phyloP scores from a whole-genome alignment of 30 jellyfish, hydroid and myxozoan genomes.

The Aurelia coerulea region DNA sequence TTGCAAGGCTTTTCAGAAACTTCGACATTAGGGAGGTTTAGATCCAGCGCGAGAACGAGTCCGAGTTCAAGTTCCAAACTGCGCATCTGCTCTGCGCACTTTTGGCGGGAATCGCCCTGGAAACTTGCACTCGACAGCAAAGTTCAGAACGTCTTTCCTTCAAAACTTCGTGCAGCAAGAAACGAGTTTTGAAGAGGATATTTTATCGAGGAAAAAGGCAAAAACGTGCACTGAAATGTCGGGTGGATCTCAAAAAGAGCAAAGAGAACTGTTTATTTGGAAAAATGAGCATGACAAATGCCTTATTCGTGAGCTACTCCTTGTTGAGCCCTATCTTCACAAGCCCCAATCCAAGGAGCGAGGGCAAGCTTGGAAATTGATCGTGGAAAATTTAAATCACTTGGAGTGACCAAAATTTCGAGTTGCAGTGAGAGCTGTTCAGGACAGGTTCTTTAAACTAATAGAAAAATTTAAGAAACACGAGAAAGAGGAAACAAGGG shows the following conservation, averaged over 20 bases:
- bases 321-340: slow-evolving; percentile 54
- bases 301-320: slow-evolving; percentile 52
- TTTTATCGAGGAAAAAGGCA: too few relatives aligned
- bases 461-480: slow-evolving; percentile 25
- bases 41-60: too few relatives aligned
- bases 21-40: too few relatives aligned
- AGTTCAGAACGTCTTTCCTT: too few relatives aligned
- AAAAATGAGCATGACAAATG: slow-evolving; percentile 35
- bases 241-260: background rate
- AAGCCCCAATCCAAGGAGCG: slow-evolving; percentile 70
- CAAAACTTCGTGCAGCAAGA: too few relatives aligned
- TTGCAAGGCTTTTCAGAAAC: too few relatives aligned
- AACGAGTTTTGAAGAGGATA: too few relatives aligned
- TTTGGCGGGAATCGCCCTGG: too few relatives aligned
- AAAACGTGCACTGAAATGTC: slow-evolving; percentile 19
- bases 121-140: too few relatives aligned
- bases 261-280: slow-evolving; percentile 73
- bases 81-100: too few relatives aligned
- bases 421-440: slow-evolving; percentile 65
- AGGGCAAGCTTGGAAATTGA: slow-evolving; percentile 64
- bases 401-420: slow-evolving; percentile 50
- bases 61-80: too few relatives aligned
- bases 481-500: slow-evolving; percentile 47
- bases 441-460: slow-evolving; percentile 65
- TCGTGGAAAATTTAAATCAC: slow-evolving; percentile 50